These are phyloP conservation scores for Campopleginae sp. DNA, from an alignment of 2,888 invertebrate species.

Conservation along the genomic window DNA sequence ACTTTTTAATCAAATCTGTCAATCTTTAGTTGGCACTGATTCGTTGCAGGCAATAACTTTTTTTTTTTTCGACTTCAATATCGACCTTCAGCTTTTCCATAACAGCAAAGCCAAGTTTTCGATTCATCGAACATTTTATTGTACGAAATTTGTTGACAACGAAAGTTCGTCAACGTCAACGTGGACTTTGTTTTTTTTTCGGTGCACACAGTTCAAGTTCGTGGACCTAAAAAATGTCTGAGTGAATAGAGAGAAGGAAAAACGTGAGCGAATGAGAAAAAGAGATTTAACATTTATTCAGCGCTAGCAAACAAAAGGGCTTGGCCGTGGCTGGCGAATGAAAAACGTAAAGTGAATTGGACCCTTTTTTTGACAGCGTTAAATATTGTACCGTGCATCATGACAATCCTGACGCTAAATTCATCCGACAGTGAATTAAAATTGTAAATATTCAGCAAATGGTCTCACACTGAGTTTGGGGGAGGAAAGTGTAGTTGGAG, in stretches of 20 bases:
- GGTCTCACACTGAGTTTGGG: not conserved
- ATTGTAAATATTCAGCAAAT: slow-evolving; percentile 54
- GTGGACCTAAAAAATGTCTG: slow-evolving; percentile 8
- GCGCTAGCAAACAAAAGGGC: not conserved
- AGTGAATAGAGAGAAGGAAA: not conserved
- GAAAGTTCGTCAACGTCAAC: not conserved
- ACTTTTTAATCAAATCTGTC: not conserved
- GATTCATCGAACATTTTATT: not conserved
- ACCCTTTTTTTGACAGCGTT: not conserved
- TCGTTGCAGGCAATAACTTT: not conserved
- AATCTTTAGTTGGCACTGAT: not conserved
- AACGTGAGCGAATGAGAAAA: not conserved
- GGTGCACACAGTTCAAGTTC: not conserved
- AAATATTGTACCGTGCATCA: slow-evolving; percentile 41
- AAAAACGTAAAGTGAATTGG: slow-evolving; percentile 3
- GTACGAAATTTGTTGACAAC: slow-evolving; percentile 5
- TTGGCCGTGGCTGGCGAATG: not conserved
- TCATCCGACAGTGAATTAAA: slow-evolving; percentile 20
- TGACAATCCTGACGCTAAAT: slow-evolving; percentile 56
- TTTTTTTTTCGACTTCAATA: not conserved
- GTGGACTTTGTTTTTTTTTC: slow-evolving; percentile 7
- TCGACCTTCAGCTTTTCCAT: not conserved
- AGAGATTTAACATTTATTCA: slow-evolving; percentile 13
- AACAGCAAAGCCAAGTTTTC: not conserved
- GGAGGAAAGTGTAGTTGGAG: slow-evolving; percentile 11